These are phyloP conservation scores for Penelope pileata DNA, from an alignment of 2,113 vertebrate genomes.

Conservation along the genomic window DNA sequence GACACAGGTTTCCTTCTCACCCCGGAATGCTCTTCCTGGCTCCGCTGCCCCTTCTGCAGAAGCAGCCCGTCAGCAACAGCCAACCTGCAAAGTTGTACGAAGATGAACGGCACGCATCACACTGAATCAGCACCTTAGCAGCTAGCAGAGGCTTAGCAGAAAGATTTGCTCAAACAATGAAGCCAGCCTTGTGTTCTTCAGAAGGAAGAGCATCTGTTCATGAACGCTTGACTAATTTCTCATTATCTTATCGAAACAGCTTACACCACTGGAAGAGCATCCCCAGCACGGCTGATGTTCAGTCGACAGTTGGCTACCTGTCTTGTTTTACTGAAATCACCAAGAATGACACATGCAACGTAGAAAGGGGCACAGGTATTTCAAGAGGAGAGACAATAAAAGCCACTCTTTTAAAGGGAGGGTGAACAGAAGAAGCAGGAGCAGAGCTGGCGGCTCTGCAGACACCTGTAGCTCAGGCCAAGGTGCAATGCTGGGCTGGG, in stretches of 20 bases:
- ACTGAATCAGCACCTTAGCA: slow-evolving; percentile 51
- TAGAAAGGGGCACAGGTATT: background rate
- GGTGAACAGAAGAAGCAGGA: background rate
- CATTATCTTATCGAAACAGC: slow-evolving; percentile 59
- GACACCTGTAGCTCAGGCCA: background rate
- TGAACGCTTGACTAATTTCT: slow-evolving; percentile 68
- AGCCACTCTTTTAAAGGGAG: background rate
- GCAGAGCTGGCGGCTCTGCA: background rate
- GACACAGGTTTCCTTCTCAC: background rate
- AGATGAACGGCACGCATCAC: slow-evolving; percentile 10
- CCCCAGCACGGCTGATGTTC: background rate
- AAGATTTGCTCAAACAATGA: slow-evolving; percentile 56
- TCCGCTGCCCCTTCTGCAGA: background rate
- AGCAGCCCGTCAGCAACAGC: background rate
- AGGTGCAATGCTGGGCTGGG: background rate
- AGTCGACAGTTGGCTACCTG: slow-evolving; percentile 26
- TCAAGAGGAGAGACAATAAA: background rate
- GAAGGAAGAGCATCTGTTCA: slow-evolving; percentile 61
- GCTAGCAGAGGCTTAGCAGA: slow-evolving; percentile 34
- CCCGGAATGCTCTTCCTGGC: background rate
- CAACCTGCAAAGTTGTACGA: slow-evolving; percentile 24
- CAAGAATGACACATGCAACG: background rate
- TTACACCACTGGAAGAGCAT: slow-evolving; percentile 34
- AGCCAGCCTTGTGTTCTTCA: slow-evolving; percentile 38
- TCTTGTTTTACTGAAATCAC: slow-evolving; percentile 52